Conservation (phyloP, 2,888 invertebrate genomes). For the Mesochorus sp. region DNA sequence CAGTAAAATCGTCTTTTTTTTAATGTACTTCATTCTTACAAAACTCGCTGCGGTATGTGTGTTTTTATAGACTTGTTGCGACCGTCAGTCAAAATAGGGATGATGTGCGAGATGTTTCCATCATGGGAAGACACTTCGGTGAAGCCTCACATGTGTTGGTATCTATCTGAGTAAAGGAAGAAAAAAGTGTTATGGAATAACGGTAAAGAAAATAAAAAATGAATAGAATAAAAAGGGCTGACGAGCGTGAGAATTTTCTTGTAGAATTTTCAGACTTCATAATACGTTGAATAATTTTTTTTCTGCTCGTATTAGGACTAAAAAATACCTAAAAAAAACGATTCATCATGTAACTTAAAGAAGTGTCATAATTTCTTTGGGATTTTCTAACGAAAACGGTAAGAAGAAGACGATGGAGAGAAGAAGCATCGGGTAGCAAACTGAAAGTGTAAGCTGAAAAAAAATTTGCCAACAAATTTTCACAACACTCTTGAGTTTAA, state of each 20-base stretch:
- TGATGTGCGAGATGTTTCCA: not conserved
- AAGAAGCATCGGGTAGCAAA: not conserved
- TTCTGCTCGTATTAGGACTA: no score
- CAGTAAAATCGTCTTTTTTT: conserved; percentile 22
- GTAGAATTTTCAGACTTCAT: not conserved
- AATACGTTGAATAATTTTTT: not conserved
- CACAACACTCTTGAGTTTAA: no score
- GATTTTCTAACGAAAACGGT: not conserved
- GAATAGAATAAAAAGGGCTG: not conserved
- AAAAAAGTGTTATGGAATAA: conserved; percentile 4
- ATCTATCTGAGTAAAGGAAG: not conserved
- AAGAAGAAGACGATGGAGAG: not conserved
- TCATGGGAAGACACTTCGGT: conserved; percentile 38
- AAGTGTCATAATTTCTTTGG: no score
- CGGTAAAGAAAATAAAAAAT: not conserved
- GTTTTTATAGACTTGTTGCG: conserved; percentile 20
- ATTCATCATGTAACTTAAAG: no score
- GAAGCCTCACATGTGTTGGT: conserved; percentile 8
- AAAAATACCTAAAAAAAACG: no score
- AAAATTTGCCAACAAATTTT: no score
- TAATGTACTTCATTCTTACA: conserved; percentile 5
- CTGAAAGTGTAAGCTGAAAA: not conserved
- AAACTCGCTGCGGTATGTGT: conserved; percentile 3
- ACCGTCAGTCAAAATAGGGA: conserved; percentile 43
- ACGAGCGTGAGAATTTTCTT: conserved; percentile 37